A percentile compares a stretch with the other conserved stretches of the same genome.
phyloP scores from a whole-genome alignment of 92 coral and sea anemone species.

The Galaxea fascicularis region DNA sequence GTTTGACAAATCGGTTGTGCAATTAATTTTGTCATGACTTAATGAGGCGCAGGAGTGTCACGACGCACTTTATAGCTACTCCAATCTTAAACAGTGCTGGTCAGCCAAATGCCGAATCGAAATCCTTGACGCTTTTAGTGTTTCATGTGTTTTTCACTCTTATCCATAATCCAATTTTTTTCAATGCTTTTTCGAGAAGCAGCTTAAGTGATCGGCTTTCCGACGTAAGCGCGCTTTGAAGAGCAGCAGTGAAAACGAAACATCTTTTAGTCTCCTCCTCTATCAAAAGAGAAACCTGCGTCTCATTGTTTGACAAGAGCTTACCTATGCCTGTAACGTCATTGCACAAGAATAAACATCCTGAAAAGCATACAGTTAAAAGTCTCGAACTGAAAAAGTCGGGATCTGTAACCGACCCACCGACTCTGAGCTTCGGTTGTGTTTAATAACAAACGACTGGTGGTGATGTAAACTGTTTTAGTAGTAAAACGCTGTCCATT shows the following conservation, averaged over 20 bases:
- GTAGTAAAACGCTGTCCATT: not conserved
- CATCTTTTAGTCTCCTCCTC: too few relatives aligned
- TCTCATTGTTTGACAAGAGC: too few relatives aligned
- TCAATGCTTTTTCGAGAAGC: not conserved
- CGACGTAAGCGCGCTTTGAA: too few relatives aligned
- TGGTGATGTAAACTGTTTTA: not conserved
- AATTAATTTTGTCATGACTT: not conserved
- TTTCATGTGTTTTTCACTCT: not conserved
- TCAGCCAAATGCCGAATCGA: not conserved
- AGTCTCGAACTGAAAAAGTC: too few relatives aligned
- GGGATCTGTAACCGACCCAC: too few relatives aligned
- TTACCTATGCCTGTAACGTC: too few relatives aligned
- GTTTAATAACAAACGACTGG: constrained; percentile 11
- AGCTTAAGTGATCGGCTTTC: too few relatives aligned
- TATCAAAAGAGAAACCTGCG: too few relatives aligned
- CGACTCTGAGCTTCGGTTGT: not conserved
- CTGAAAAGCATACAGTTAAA: too few relatives aligned
- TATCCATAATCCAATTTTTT: not conserved
- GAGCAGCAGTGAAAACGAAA: too few relatives aligned
- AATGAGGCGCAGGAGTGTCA: not conserved
- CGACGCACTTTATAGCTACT: not conserved
- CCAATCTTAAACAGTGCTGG: not conserved
- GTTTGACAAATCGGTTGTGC: not conserved
- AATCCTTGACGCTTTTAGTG: not conserved
- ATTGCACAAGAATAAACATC: too few relatives aligned